These are phyloP conservation scores for Catocala sponsa DNA, from an alignment of 2,888 invertebrate species.

Conservation along the genomic window DNA sequence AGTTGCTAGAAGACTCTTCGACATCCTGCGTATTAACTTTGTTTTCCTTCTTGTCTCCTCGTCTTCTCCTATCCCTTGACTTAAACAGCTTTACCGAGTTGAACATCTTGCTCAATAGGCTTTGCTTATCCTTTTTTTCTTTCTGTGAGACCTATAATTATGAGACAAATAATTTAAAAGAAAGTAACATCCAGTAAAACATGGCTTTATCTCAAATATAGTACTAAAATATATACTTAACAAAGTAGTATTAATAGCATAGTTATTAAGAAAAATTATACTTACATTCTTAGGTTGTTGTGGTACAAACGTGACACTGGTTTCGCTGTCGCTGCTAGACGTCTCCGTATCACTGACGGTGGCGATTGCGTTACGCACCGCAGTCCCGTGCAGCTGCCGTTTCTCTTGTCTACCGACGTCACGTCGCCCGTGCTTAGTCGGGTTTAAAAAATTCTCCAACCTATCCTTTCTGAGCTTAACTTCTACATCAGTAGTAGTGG, in stretches of 20 bases:
- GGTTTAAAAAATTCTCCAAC: constrained; percentile 20
- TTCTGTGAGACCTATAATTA: constrained; percentile 27
- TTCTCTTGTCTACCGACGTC: constrained; percentile 3
- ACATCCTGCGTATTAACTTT: constrained; percentile 31
- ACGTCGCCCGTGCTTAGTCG: constrained; percentile 5
- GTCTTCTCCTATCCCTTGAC: constrained; percentile 41
- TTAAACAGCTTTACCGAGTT: constrained; percentile 62
- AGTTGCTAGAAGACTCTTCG: constrained; percentile 55
- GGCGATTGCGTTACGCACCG: constrained; percentile 19
- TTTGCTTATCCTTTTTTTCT: constrained; percentile 46
- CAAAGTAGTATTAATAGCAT: not conserved
- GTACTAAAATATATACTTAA: too few species aligned
- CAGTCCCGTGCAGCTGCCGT: not conserved
- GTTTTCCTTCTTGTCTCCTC: constrained; percentile 24
- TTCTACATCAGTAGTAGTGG: constrained; percentile 37
- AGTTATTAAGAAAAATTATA: not conserved
- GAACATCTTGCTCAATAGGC: constrained; percentile 71
- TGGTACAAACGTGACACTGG: constrained; percentile 37
- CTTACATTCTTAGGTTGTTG: constrained; percentile 41
- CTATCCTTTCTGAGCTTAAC: constrained; percentile 18
- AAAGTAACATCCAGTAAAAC: too few species aligned
- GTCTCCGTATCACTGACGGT: constrained; percentile 39
- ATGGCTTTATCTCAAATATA: too few species aligned
- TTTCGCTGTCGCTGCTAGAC: constrained; percentile 49
- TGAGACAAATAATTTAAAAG: not conserved